phyloP scores from a whole-genome alignment of 2,888 invertebrate species.

The Pristionchus fissidentatus region DNA sequence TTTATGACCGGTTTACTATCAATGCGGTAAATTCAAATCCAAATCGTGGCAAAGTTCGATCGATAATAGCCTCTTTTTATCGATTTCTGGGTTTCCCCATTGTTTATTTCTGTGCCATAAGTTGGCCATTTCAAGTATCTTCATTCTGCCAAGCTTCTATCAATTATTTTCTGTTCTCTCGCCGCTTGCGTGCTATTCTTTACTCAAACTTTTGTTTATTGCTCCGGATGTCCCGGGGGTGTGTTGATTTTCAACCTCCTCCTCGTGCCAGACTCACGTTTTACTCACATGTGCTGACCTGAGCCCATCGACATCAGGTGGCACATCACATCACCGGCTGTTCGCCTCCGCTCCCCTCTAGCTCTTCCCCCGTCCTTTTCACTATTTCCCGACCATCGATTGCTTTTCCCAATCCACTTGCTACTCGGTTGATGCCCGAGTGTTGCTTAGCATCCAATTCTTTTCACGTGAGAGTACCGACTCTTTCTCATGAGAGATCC shows the following conservation, averaged over 20 bases:
- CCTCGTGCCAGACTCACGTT: background rate
- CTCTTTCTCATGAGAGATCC: slow-evolving; percentile 15
- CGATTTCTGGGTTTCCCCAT: background rate
- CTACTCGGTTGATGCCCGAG: background rate
- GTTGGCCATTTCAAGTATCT: slow-evolving; percentile 6
- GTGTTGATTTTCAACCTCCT: background rate
- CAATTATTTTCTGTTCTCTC: background rate
- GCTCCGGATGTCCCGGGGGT: background rate
- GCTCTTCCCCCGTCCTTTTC: background rate
- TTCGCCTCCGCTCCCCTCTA: background rate
- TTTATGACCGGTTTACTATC: background rate
- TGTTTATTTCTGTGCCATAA: background rate
- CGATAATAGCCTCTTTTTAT: background rate
- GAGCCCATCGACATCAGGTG: background rate
- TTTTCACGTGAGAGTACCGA: background rate
- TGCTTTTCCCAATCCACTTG: background rate
- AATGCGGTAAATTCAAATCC: slow-evolving; percentile 15
- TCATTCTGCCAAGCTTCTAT: too few relatives aligned
- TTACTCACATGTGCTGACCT: background rate
- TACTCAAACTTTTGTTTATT: background rate
- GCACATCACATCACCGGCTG: slow-evolving; percentile 26
- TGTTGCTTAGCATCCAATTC: slow-evolving; percentile 20
- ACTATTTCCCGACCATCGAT: background rate
- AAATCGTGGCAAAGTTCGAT: background rate
- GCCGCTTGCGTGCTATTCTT: background rate